Evolutionary conservation across 2,888 invertebrate genomes (phyloP).

Genomic region (Mactromeris polynyma): DNA sequence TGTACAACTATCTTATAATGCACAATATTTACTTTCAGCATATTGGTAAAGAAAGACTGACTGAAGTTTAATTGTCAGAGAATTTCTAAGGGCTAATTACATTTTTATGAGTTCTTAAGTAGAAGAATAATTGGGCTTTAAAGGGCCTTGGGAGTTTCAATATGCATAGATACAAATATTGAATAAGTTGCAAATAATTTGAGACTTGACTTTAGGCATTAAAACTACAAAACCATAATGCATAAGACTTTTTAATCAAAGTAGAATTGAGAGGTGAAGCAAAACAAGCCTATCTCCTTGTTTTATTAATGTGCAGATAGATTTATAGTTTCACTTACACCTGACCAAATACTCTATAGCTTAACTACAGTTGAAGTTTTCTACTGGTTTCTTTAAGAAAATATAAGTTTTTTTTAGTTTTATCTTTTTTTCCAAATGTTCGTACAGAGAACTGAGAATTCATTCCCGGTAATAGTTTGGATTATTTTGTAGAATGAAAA

Average conservation of each 20-base stretch:
- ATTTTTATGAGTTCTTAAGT: conserved; percentile 4
- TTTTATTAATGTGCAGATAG: too few species aligned
- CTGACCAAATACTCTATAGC: too few species aligned
- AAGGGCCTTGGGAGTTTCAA: not conserved
- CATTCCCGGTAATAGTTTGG: not conserved
- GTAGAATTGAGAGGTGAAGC: too few species aligned
- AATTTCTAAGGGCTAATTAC: not conserved
- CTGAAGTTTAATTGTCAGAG: not conserved
- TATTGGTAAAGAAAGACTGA: not conserved
- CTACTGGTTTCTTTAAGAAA: too few species aligned
- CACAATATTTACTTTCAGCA: not conserved
- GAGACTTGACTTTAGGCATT: too few species aligned
- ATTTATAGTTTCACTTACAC: too few species aligned
- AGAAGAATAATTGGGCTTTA: not conserved
- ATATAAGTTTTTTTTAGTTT: not conserved
- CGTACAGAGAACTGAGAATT: not conserved
- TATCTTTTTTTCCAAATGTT: not conserved
- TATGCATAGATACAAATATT: not conserved
- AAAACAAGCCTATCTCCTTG: too few species aligned
- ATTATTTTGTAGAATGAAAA: not conserved
- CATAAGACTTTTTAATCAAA: too few species aligned
- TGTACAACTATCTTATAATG: not conserved
- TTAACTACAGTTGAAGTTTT: too few species aligned
- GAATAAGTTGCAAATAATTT: too few species aligned
- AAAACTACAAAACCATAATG: too few species aligned